These are phyloP conservation scores for Isotomurus palustris DNA, from an alignment of 2,888 invertebrate genomes.

Conservation along the genomic window DNA sequence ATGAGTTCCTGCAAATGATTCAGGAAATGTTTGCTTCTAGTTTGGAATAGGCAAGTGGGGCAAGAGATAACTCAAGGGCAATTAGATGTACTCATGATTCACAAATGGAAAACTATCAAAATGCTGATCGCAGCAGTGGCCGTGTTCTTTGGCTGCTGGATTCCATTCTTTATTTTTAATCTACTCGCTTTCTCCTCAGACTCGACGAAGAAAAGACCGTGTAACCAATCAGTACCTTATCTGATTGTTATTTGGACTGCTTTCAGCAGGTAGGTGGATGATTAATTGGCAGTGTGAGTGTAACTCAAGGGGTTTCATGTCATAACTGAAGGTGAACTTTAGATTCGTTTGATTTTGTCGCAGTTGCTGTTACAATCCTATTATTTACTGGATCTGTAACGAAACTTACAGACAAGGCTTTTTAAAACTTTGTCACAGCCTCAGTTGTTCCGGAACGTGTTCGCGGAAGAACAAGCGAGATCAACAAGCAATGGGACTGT, in stretches of 20 bases:
- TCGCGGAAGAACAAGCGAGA: too few relatives aligned
- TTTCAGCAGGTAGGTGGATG: constrained; percentile 11
- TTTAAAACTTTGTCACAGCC: neutral
- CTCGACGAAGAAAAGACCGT: constrained; percentile 11
- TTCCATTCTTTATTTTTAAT: constrained; percentile 19
- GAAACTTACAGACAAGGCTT: constrained; percentile 13
- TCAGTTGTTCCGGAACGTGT: too few relatives aligned
- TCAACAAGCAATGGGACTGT: too few relatives aligned
- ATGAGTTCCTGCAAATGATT: neutral
- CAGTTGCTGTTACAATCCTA: constrained; percentile 20
- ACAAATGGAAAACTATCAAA: constrained; percentile 21
- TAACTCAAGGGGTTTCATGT: too few relatives aligned
- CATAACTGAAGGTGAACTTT: neutral
- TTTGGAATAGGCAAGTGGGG: constrained; percentile 7
- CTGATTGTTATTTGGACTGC: constrained; percentile 17
- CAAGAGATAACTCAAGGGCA: constrained; percentile 2
- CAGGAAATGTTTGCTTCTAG: neutral
- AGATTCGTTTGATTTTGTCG: neutral
- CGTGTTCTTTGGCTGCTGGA: constrained; percentile 17
- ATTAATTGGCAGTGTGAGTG: neutral
- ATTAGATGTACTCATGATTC: constrained; percentile 7
- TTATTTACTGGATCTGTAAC: constrained; percentile 22
- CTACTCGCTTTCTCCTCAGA: constrained; percentile 12
- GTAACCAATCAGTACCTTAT: constrained; percentile 16
- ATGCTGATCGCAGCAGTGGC: constrained; percentile 19